phyloP scores from a whole-genome alignment of 1,140 invertebrate genomes.

The Aphelenchoides fujianensis region DNA sequence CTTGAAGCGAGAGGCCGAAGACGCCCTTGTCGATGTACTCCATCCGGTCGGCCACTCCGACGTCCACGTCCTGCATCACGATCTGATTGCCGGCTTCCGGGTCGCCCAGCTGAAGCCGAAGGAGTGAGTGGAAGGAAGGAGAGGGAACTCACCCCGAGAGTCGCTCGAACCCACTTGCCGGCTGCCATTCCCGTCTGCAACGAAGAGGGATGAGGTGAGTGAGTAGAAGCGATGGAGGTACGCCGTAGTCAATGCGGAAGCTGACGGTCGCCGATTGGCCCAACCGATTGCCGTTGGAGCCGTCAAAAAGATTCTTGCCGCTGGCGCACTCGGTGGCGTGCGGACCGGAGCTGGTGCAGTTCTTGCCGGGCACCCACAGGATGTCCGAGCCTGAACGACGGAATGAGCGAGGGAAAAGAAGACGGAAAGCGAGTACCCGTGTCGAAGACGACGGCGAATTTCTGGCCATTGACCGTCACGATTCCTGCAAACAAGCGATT shows the following conservation, averaged over 20 bases:
- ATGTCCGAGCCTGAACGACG: background rate
- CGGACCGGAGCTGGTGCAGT: background rate
- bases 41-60: constrained; percentile 10
- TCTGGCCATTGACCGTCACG: background rate
- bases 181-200: constrained; percentile 4
- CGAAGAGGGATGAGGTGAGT: too few relatives aligned
- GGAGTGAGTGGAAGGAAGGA: background rate
- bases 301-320: background rate
- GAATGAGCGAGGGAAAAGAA: background rate
- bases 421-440: background rate
- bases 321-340: background rate
- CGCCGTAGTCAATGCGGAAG: background rate
- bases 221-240: too few relatives aligned
- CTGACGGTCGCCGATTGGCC: background rate
- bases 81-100: background rate
- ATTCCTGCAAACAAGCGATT: background rate
- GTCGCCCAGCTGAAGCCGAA: background rate
- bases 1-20: constrained; percentile 9
- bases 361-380: background rate
- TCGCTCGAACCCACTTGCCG: background rate
- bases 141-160: background rate
- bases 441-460: background rate
- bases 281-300: background rate
- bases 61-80: background rate
- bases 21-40: background rate